Evolutionary conservation across 2,797 vertebrate genomes (phyloP).

Genomic region (Pampus argenteus): DNA sequence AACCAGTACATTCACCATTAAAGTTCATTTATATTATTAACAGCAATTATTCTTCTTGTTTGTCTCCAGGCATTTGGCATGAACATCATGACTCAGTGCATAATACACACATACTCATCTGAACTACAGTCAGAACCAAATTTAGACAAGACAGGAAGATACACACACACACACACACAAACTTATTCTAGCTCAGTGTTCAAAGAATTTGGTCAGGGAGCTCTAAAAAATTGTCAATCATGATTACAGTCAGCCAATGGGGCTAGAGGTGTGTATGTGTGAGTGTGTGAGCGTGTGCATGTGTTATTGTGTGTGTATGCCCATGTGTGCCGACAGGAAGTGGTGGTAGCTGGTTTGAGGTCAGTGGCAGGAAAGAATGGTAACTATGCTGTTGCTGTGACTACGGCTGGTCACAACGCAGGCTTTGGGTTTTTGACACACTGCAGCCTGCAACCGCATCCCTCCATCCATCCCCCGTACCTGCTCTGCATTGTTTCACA

Average conservation of each 20-base stretch:
- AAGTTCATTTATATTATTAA: background rate
- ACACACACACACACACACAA: constrained; percentile 45
- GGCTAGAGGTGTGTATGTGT: constrained; percentile 46
- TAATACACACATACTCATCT: constrained; percentile 43
- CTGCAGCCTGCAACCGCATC: constrained; percentile 79
- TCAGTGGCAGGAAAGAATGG: constrained; percentile 86
- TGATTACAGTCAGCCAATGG: constrained; percentile 63
- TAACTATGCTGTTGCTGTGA: constrained; percentile 86
- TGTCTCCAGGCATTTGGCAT: background rate
- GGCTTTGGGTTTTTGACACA: constrained; percentile 81
- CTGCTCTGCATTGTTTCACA: constrained; percentile 10
- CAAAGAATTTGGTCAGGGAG: constrained; percentile 64
- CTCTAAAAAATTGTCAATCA: constrained; percentile 75
- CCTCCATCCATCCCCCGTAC: constrained; percentile 56
- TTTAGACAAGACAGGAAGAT: constrained; percentile 52
- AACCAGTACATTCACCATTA: background rate
- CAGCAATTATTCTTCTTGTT: background rate
- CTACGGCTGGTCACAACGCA: constrained; percentile 77
- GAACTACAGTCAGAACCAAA: constrained; percentile 60
- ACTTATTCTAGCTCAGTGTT: constrained; percentile 56
- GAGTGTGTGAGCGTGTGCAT: constrained; percentile 23
- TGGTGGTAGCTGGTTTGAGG: constrained; percentile 84
- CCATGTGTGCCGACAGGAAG: constrained; percentile 79
- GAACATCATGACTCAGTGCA: constrained; percentile 25
- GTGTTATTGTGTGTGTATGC: constrained; percentile 52